Evolutionary conservation across 2,888 invertebrate species (phyloP), one percentile per base, ranked within the genome.

Genomic region (Drosophila percnosoma): DNA sequence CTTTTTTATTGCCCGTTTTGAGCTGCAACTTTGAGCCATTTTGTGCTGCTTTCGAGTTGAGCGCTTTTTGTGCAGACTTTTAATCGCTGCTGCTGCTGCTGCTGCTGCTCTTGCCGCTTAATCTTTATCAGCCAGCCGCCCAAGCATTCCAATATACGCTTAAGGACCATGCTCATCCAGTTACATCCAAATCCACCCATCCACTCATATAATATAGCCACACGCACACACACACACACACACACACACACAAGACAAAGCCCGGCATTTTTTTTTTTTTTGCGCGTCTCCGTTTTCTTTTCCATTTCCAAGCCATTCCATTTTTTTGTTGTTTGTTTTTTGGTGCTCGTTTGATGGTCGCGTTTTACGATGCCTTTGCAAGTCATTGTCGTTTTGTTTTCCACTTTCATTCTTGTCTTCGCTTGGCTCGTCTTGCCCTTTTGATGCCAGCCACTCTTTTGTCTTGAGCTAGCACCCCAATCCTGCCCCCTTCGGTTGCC

Each of bases 11-110:
- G 8, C 24, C 1, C 24, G 5, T 40, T 54, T 54, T 49, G 63
- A 52, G 61, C n/a, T 38, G 8, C 6, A 18, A 24, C 3, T 34
- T 21, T 55, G 61, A 64, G 63, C n/a, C 21, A 5, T 27, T 54
- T 54, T 27, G 11, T n/a, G 33, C 13, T 55, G 27, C 13, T 27
- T 24, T 33, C 2, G 31, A 38, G 15, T 64, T 81, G 83, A 84
- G 87, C 21, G 40, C n/a, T 13, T 78, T 81, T 89, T 73, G 89
- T 87, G 87, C 89, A 83, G 84, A 89, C 81, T 68, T 77, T 83
- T 75, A 27, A 24, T 11, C 24, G 55, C 36, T 54, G 69, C 55
- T 38, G 45, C 21, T 45, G 45, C 13, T 38, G 45, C 21, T 45
- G 45, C 13, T 8, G 18, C 21, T 45, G 45, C 13, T 8, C 7